phyloP scores from a whole-genome alignment of 2,113 vertebrate genomes.

The Sprattus sprattus region DNA sequence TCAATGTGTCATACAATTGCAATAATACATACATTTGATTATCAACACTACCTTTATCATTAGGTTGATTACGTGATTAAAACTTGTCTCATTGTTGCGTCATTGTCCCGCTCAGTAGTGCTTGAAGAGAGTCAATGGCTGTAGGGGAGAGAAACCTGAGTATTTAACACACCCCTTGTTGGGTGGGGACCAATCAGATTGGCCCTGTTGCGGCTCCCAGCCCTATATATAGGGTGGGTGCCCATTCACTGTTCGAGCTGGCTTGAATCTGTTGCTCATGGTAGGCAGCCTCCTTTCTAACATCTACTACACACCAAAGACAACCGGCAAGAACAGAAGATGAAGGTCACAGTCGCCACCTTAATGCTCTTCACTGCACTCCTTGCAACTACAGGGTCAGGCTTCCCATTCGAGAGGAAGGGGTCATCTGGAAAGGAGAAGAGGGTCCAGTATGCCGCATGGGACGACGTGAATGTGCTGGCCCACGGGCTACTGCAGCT shows the following conservation, averaged over 20 bases:
- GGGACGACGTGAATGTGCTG: conserved; percentile 91
- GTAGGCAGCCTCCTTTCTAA: neutral
- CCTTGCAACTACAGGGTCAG: conserved; percentile 46
- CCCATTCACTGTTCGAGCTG: conserved; percentile 43
- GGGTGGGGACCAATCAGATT: conserved; percentile 64
- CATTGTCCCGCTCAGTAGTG: conserved; percentile 40
- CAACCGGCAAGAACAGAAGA: conserved; percentile 34
- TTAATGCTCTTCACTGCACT: conserved; percentile 63
- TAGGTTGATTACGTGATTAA: neutral
- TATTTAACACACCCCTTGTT: conserved; percentile 24
- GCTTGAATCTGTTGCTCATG: conserved; percentile 8
- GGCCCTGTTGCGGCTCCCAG: conserved; percentile 36
- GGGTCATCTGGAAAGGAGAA: conserved; percentile 69
- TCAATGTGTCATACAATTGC: neutral
- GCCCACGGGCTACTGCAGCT: conserved; percentile 93
- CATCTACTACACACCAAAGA: neutral
- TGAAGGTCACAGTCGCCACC: conserved; percentile 60
- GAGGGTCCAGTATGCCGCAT: conserved; percentile 77
- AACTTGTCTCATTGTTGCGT: conserved; percentile 54
- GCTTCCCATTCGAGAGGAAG: conserved; percentile 67
- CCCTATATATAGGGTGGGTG: conserved; percentile 62
- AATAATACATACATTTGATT: neutral
- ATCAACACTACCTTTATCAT: neutral
- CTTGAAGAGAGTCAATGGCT: conserved; percentile 28
- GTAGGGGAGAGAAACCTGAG: conserved; percentile 41